Percentiles rank a stretch among this genome's conserved stretches.
Conservation (phyloP, 2,113 vertebrate genomes). For the Nycticebus coucang region DNA sequence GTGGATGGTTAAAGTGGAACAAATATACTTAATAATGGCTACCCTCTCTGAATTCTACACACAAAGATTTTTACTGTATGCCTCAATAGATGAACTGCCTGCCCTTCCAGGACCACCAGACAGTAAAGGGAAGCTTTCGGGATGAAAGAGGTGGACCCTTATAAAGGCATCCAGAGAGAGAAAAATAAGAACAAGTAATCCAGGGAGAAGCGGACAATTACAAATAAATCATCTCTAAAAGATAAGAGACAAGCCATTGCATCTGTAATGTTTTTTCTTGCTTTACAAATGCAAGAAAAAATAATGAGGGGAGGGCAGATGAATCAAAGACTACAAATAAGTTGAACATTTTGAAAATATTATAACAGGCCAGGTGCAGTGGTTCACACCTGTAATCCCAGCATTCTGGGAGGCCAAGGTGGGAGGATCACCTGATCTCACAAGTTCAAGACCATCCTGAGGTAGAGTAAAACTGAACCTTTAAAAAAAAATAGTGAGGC, state of each 20-base stretch:
- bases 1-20: background rate
- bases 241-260: background rate
- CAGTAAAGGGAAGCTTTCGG: background rate
- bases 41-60: background rate
- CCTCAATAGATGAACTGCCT: background rate
- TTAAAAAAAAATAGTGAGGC: too few species aligned
- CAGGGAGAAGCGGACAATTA: background rate
- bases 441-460: too few species aligned
- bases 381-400: too few species aligned
- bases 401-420: too few species aligned
- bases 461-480: too few species aligned
- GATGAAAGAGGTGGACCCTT: background rate
- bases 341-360: background rate
- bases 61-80: background rate
- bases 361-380: too few species aligned
- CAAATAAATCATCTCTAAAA: background rate
- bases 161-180: background rate
- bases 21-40: background rate
- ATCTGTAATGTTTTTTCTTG: background rate
- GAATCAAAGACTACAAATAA: background rate
- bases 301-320: rapidly evolving
- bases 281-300: background rate
- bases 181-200: background rate
- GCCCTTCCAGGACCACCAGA: background rate
- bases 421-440: too few species aligned